Base-by-base conservation (phyloP, 2,797 vertebrate genomes). In the Eulemur rubriventer region DNA sequence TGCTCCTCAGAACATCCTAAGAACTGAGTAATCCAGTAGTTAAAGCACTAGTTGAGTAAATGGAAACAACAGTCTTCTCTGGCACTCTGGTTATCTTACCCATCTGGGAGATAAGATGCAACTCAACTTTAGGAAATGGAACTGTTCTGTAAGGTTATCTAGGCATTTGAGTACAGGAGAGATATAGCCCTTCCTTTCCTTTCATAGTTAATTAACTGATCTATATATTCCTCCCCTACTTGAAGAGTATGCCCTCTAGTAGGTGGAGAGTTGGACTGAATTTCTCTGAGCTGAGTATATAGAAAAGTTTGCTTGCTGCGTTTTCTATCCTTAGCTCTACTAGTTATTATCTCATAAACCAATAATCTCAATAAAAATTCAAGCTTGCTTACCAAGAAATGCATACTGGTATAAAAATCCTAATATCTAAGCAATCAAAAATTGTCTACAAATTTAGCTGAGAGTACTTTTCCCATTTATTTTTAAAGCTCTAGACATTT, bases 1-100 rank as follows among this genome's bases (percentile, higher is more conserved):
- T 69, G 20, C 6, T 48, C 10, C 0, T 65, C 4, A 3, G 1
- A 69, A 46, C 24, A 46, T 72, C 24, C 7, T 1, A 0, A 67
- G 9, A 9, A 41, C 9, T 65, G 13, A 2, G 1, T 2, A 85
- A 43, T 11, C 46, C 30, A 6, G 5, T 67, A 35, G 30, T 65
- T 41, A 75, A 84, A 48, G 50, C 4, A 50, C 41, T 87, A 78
- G 28, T 24, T 70, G 20, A 79, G 9, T 82, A 33, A 78, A 67
- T 13, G 5, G 26, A 80, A 93, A 48, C 6, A 87, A 78, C 10
- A 73, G 76, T 38, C 38, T 92, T 63, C 22, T 43, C 33, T 80
- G 89, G 5, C 0, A 17, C 16, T 80, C 26, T 80, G 24, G 17
- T 59, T 76, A n/a, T 2, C 7, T 65, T 52, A 11, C 22, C 13